These are phyloP conservation scores for Euplagia quadripunctaria DNA, from an alignment of 2,888 invertebrate species.

Conservation along the genomic window DNA sequence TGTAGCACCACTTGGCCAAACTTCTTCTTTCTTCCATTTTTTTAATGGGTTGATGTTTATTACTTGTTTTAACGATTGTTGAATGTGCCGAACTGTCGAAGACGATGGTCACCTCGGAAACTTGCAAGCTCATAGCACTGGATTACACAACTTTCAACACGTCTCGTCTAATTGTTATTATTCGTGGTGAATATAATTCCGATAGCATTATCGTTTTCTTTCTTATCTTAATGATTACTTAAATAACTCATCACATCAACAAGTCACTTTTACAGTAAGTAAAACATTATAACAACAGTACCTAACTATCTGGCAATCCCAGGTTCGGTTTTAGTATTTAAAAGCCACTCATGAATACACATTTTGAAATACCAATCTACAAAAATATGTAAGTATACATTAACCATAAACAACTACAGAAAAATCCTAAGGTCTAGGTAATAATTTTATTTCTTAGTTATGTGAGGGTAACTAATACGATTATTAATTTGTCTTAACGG, in stretches of 20 bases:
- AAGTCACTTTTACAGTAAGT: not conserved
- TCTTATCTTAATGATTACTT: not conserved
- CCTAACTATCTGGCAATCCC: conserved; percentile 33
- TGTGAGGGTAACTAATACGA: conserved; percentile 24
- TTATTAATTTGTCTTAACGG: conserved; percentile 18
- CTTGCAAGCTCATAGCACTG: not conserved
- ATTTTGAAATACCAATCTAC: conserved; percentile 27
- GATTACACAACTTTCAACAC: not conserved
- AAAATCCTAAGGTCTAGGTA: conserved; percentile 47
- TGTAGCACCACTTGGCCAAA: too few relatives aligned
- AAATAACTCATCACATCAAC: not conserved
- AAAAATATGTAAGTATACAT: conserved; percentile 29
- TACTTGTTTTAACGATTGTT: not conserved
- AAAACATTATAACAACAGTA: not conserved
- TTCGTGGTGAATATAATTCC: not conserved
- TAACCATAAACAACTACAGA: conserved; percentile 48
- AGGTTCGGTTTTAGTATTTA: conserved; percentile 24
- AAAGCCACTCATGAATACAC: conserved; percentile 27
- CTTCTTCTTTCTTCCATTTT: too few relatives aligned
- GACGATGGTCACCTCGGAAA: not conserved
- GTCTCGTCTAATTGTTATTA: not conserved
- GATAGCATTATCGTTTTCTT: not conserved
- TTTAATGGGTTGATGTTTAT: not conserved
- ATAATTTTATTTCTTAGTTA: conserved; percentile 34
- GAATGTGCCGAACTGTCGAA: not conserved